Evolutionary conservation across 2,113 vertebrate species (phyloP).

Genomic region (Amphilophus citrinellus): DNA sequence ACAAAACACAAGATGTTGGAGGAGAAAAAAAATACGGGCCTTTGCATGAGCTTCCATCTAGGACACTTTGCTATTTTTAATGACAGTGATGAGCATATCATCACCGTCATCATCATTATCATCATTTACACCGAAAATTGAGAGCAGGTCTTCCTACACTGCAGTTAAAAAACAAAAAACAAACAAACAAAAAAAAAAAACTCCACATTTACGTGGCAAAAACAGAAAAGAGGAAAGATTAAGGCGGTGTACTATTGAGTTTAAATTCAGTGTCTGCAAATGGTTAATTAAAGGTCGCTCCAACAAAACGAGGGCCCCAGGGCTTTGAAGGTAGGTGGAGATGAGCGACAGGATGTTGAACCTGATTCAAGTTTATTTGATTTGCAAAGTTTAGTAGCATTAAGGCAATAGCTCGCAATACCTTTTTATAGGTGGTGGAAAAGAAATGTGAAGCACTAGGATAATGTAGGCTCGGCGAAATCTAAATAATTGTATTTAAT

Average conservation of each 20-base stretch:
- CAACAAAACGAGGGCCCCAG: neutral
- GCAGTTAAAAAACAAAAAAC: neutral
- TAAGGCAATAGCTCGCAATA: neutral
- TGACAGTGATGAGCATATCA: conserved; percentile 20
- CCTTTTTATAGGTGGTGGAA: neutral
- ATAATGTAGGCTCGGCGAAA: neutral
- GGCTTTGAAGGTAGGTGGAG: neutral
- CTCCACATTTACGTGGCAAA: neutral
- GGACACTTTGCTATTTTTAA: conserved; percentile 51
- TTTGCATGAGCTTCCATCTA: conserved; percentile 14
- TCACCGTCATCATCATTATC: conserved; percentile 1
- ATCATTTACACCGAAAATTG: conserved; percentile 26
- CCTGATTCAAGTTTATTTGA: neutral
- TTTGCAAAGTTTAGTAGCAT: neutral
- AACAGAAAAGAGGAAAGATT: neutral
- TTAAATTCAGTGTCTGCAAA: conserved; percentile 3
- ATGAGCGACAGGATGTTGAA: neutral
- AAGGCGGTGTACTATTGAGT: neutral
- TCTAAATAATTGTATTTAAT: too few species aligned
- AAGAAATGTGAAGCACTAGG: neutral
- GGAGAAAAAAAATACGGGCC: neutral
- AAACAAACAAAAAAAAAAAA: neutral
- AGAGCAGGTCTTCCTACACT: conserved; percentile 49
- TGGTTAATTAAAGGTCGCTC: neutral
- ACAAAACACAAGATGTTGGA: conserved; percentile 31